These are phyloP conservation scores for Bujurquina vittata DNA, from an alignment of 2,113 vertebrate genomes.

Conservation along the genomic window DNA sequence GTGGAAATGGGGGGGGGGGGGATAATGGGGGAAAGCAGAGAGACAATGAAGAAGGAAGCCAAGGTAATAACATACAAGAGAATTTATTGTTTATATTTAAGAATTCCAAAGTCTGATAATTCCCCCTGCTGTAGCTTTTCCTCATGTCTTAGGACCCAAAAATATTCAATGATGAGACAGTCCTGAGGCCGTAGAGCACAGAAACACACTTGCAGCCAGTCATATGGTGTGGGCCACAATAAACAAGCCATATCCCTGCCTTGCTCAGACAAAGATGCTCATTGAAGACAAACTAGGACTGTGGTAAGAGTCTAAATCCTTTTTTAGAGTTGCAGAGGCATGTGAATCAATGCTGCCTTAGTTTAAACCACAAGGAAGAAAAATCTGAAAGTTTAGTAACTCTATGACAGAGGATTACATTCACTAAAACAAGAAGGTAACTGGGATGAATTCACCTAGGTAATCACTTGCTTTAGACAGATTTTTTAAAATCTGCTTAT, in stretches of 20 bases:
- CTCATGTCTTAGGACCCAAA: neutral
- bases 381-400: constrained; percentile 7
- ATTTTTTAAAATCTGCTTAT: neutral
- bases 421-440: neutral
- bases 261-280: constrained; percentile 62
- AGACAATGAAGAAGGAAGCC: neutral
- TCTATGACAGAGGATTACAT: neutral
- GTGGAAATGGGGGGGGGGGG: neutral
- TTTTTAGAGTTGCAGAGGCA: constrained; percentile 22
- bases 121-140: neutral
- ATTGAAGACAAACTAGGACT: constrained; percentile 55
- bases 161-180: neutral
- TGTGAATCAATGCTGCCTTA: constrained; percentile 31
- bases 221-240: constrained; percentile 56
- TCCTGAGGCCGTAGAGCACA: constrained; percentile 17
- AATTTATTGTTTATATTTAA: constrained; percentile 1
- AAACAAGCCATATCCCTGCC: constrained; percentile 26
- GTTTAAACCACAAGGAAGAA: constrained; percentile 38
- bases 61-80: constrained; percentile 2
- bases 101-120: neutral
- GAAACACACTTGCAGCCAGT: constrained; percentile 35
- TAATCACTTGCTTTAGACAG: neutral
- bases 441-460: fast-evolving
- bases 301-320: neutral
- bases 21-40: neutral